phyloP scores from a whole-genome alignment of 2,797 vertebrate species.

The Cetoscarus ocellatus region DNA sequence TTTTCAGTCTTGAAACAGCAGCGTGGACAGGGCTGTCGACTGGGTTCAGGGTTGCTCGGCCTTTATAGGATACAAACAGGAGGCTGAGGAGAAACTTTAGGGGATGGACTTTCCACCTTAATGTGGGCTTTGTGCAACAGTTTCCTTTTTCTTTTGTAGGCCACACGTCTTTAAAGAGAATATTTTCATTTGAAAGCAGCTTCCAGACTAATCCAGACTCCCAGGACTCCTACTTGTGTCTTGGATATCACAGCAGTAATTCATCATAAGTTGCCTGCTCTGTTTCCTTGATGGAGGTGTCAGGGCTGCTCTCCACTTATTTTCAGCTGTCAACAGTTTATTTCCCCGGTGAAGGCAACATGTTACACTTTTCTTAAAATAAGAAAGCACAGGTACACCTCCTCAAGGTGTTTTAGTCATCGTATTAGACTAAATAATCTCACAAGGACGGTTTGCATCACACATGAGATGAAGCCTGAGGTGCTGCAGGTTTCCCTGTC shows the following conservation, averaged over 20 bases:
- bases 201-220: background rate
- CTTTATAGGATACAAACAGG: no score
- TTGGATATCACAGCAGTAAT: background rate
- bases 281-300: background rate
- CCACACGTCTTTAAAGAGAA: no score
- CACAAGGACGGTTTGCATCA: background rate
- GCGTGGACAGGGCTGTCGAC: no score
- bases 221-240: background rate
- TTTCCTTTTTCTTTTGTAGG: no score
- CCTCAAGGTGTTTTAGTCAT: background rate
- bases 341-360: background rate
- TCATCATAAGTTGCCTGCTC: background rate
- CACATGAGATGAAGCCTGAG: background rate
- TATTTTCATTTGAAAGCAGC: no score
- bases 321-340: background rate
- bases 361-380: background rate
- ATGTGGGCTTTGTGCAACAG: no score
- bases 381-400: background rate
- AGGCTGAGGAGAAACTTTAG: no score
- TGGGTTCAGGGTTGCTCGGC: no score
- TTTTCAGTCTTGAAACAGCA: no score
- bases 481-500: background rate
- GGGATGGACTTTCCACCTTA: no score
- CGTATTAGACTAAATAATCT: background rate
- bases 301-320: background rate